Evolutionary conservation across 2,888 invertebrate genomes (phyloP).

Genomic region (Ommatoiulus sabulosus): DNA sequence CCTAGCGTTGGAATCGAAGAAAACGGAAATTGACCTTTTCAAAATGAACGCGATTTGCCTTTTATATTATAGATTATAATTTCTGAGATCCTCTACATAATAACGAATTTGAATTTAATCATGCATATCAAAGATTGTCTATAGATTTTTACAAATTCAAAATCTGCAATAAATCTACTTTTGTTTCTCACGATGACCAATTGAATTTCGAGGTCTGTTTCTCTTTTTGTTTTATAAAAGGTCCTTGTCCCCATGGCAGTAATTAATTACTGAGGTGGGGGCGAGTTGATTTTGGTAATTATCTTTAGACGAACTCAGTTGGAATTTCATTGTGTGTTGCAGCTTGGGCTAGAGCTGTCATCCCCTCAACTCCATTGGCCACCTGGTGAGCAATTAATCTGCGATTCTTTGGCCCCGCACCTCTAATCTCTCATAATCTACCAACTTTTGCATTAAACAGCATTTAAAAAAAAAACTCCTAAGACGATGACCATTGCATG

Average conservation of each 20-base stretch:
- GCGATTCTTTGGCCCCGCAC: conserved; percentile 37
- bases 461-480: conserved; percentile 30
- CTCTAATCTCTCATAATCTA: conserved; percentile 47
- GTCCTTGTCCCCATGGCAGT: conserved; percentile 38
- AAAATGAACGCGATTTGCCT: too few relatives aligned
- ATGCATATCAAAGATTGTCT: too few relatives aligned
- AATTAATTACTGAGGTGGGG: conserved; percentile 47
- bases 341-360: conserved; percentile 43
- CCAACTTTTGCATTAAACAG: conserved; percentile 46
- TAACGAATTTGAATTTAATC: too few relatives aligned
- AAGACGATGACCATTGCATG: conserved; percentile 32
- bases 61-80: too few relatives aligned
- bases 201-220: not conserved
- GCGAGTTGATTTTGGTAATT: conserved; percentile 45
- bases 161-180: not conserved
- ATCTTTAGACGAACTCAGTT: conserved; percentile 36
- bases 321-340: conserved; percentile 39
- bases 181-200: not conserved
- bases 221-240: not conserved
- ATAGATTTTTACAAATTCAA: not conserved
- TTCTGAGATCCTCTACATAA: too few relatives aligned
- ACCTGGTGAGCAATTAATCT: conserved; percentile 48
- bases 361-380: conserved; percentile 47
- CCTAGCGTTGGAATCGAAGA: too few relatives aligned
- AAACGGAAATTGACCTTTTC: too few relatives aligned